Evolutionary conservation across 35 echinoderm and acorn worm species (phyloP), one percentile per base, ranked within the genome.

Genomic region (Ophioderma brevispina): DNA sequence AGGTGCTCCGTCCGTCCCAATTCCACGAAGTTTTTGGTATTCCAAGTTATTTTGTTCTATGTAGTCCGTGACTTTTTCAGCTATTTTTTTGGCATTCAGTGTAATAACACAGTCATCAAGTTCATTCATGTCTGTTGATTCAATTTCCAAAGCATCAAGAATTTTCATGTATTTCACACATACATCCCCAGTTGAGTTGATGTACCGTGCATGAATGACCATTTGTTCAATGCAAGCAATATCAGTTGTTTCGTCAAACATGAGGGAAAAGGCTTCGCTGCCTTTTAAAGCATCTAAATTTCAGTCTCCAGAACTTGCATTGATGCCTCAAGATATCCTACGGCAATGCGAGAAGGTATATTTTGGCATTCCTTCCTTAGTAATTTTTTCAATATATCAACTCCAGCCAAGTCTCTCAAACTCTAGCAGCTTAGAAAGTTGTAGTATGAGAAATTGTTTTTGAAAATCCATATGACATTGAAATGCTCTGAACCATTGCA

Each of bases 241-340:
- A 85, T 91, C 81, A 38, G 89, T 84, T 31, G 89, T 91, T 84
- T 91, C 89, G 77, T 83, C 81, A 89, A 89, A 81, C 78, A 88
- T 89, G 0, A 89, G 37, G 43, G 38, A 40, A 59, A 33, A 89
- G 4, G 5, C 41, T 17, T 46, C 41, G 17, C 41, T 46, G n/a
- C n/a, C n/a, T n/a, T n/a, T n/a, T n/a, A n/a, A n/a, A n/a, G n/a
- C n/a, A n/a, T n/a, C n/a, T n/a, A n/a, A n/a, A n/a, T n/a, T n/a
- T n/a, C n/a, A n/a, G n/a, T n/a, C n/a, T n/a, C n/a, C n/a, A n/a
- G n/a, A n/a, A n/a, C n/a, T n/a, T n/a, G n/a, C n/a, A n/a, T n/a
- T n/a, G n/a, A n/a, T n/a, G n/a, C n/a, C n/a, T n/a, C n/a, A n/a
- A n/a, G n/a, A n/a, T n/a, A n/a, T n/a, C n/a, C n/a, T n/a, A n/a